Conservation (phyloP, 2,888 invertebrate species). For the Cephus spinipes region DNA sequence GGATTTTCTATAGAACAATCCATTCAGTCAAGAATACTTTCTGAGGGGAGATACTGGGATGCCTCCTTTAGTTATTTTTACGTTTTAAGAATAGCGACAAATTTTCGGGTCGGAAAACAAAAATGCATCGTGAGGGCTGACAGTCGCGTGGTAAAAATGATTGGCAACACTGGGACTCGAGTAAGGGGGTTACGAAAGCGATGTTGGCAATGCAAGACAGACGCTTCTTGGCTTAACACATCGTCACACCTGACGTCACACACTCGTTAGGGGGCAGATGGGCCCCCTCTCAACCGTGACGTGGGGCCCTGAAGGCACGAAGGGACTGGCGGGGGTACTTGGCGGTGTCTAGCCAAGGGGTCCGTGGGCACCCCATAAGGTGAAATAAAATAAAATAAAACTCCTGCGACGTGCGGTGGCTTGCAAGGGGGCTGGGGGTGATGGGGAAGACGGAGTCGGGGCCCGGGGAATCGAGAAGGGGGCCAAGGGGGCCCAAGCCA, state of each 20-base stretch:
- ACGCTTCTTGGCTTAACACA: conserved; percentile 44
- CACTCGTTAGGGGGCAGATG: conserved; percentile 64
- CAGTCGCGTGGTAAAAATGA: not conserved
- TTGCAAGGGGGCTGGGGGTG: conserved; percentile 31
- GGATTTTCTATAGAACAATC: not conserved
- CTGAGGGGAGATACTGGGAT: not conserved
- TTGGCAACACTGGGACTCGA: conserved; percentile 10
- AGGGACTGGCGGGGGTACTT: conserved; percentile 39
- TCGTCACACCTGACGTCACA: conserved; percentile 67
- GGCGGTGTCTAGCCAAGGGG: conserved; percentile 46
- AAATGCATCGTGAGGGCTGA: not conserved
- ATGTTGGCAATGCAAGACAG: conserved; percentile 25
- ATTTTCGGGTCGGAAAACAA: not conserved
- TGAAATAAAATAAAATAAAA: conserved; percentile 60
- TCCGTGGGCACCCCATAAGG: conserved; percentile 53
- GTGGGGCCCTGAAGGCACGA: conserved; percentile 35
- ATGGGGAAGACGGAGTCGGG: conserved; percentile 3
- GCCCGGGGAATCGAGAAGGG: conserved; percentile 24
- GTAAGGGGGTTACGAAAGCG: not conserved
- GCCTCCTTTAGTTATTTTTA: not conserved
- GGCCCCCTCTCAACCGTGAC: conserved; percentile 65
- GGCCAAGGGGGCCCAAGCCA: conserved; percentile 42
- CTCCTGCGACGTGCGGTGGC: conserved; percentile 35
- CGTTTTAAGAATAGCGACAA: not conserved
- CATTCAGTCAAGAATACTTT: not conserved